These are phyloP conservation scores for Oceanites oceanicus DNA, from an alignment of 2,113 vertebrate genomes.

Conservation along the genomic window DNA sequence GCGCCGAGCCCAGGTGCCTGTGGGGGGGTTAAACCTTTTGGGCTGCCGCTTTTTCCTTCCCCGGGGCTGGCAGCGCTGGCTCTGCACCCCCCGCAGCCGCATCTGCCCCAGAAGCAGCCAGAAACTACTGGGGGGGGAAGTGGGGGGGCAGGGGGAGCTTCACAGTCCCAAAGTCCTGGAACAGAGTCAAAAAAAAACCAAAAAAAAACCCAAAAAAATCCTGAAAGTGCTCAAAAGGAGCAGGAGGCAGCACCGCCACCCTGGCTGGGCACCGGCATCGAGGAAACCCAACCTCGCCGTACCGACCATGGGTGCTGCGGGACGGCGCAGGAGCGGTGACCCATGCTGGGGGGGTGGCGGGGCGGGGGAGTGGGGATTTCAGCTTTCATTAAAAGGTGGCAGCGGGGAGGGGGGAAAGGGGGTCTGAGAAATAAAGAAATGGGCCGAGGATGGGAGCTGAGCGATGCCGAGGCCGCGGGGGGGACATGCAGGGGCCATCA, in stretches of 20 bases:
- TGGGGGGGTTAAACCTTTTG: not conserved
- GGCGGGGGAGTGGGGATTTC: too few species aligned
- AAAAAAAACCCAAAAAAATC: not conserved
- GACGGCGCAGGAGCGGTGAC: not conserved
- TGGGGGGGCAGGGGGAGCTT: not conserved
- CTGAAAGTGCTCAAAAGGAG: not conserved
- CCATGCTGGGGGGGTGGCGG: too few species aligned
- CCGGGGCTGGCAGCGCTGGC: not conserved
- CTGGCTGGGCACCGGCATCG: not conserved
- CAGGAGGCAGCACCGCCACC: too few species aligned
- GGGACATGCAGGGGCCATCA: not conserved
- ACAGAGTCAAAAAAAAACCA: not conserved
- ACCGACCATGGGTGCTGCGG: not conserved
- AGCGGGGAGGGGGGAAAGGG: not conserved
- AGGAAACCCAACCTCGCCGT: not conserved
- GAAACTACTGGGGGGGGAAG: not conserved
- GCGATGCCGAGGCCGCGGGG: rapidly evolving
- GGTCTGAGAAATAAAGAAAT: too few species aligned
- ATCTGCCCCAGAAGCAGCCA: not conserved
- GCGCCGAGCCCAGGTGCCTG: not conserved
- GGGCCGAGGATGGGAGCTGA: rapidly evolving
- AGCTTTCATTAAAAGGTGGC: not conserved
- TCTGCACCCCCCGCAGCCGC: not conserved
- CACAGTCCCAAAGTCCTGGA: not conserved
- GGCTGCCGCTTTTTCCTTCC: not conserved